A percentile compares a stretch with the other conserved stretches of the same genome.
phyloP scores from a whole-genome alignment of 1,140 invertebrate species.

The Heliconius eleuchia region DNA sequence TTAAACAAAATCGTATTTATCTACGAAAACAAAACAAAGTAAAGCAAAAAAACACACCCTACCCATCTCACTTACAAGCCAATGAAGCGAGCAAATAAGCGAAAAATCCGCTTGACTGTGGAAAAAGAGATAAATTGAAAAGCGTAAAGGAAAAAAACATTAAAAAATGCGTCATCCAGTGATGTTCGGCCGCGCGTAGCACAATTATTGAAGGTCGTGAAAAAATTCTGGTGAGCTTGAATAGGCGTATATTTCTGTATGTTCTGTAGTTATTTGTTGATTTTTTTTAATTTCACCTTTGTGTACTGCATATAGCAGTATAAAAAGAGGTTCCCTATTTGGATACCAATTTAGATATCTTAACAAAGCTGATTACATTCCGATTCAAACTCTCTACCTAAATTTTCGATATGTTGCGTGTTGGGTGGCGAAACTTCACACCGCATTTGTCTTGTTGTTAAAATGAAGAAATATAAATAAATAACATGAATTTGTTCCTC shows the following conservation, averaged over 20 bases:
- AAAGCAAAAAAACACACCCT: conserved; percentile 45
- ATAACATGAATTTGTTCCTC: too few relatives aligned
- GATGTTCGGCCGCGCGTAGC: conserved; percentile 63
- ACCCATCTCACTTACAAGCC: conserved; percentile 77
- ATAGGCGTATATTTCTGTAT: conserved; percentile 29
- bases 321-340: too few relatives aligned
- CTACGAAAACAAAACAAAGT: conserved; percentile 64
- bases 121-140: conserved; percentile 76
- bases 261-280: background rate
- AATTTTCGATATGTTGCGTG: too few relatives aligned
- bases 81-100: conserved; percentile 80
- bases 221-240: conserved; percentile 45
- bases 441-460: too few relatives aligned
- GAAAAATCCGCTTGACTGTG: conserved; percentile 76
- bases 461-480: too few relatives aligned
- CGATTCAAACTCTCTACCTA: too few relatives aligned
- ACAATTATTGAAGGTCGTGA: conserved; percentile 75
- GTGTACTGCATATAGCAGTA: too few relatives aligned
- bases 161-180: conserved; percentile 66
- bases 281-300: background rate
- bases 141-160: conserved; percentile 56
- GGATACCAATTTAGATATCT: too few relatives aligned
- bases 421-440: too few relatives aligned
- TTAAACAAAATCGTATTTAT: conserved; percentile 40
- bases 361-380: too few relatives aligned